phyloP scores from a whole-genome alignment of 2,113 vertebrate species.

The Alces alces region DNA sequence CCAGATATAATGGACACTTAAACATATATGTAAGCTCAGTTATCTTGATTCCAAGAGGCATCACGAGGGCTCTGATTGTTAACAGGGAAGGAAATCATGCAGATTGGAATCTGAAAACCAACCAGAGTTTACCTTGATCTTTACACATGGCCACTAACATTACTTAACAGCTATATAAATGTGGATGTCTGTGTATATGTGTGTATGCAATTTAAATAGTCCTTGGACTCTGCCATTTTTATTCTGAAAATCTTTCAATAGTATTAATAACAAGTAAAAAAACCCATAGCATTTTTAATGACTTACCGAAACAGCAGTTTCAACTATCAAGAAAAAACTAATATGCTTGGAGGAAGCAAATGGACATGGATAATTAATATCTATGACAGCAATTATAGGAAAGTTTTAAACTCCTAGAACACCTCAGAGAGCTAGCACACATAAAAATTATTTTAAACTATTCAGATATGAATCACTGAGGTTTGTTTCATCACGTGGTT shows the following conservation, averaged over 20 bases:
- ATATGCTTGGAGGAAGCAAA: neutral
- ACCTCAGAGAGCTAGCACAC: neutral
- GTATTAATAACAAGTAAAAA: neutral
- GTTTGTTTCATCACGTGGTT: neutral
- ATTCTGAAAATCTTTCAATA: neutral
- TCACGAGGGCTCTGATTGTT: neutral
- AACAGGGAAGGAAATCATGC: neutral
- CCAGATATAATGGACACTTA: neutral
- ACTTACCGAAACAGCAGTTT: neutral
- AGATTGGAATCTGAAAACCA: constrained; percentile 1
- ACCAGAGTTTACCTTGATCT: constrained; percentile 27
- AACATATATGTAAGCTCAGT: neutral
- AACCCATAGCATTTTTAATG: neutral
- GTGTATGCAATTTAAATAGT: neutral
- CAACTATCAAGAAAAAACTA: neutral
- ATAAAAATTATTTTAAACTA: neutral
- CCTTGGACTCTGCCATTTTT: neutral
- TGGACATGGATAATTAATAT: neutral
- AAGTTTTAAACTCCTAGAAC: neutral
- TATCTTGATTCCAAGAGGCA: neutral
- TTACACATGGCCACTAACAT: neutral
- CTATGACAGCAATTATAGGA: neutral
- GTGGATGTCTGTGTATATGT: neutral
- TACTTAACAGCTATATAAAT: neutral
- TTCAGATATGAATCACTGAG: neutral